These are phyloP conservation scores for Dichetophora obliterata DNA, from an alignment of 2,888 invertebrate genomes.

Conservation along the genomic window DNA sequence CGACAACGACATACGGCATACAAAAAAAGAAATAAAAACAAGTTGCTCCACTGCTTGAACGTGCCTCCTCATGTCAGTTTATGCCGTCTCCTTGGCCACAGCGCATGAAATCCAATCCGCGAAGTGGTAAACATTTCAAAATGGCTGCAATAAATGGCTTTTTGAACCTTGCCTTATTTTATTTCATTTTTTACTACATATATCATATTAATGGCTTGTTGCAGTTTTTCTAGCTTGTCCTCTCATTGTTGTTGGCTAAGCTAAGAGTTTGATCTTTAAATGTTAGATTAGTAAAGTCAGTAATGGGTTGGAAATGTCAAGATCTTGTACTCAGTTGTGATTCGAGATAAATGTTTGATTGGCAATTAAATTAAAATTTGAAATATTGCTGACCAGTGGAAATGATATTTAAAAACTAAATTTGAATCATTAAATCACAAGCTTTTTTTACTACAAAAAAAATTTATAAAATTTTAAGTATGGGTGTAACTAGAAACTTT, in stretches of 20 bases:
- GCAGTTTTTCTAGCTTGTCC: not conserved
- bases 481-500: no score
- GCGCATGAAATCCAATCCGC: slow-evolving; percentile 42
- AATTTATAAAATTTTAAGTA: no score
- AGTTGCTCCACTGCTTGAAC: slow-evolving; percentile 35
- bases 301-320: slow-evolving; percentile 1
- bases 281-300: not conserved
- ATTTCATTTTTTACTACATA: not conserved
- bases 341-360: not conserved
- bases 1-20: slow-evolving; percentile 20
- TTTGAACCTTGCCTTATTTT: slow-evolving; percentile 18
- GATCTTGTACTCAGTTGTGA: not conserved
- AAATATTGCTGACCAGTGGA: not conserved
- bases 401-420: no score
- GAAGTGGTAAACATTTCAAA: slow-evolving; percentile 49
- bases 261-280: slow-evolving; percentile 18
- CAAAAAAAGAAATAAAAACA: no score
- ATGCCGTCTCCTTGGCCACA: not conserved
- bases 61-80: not conserved
- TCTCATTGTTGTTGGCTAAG: not conserved
- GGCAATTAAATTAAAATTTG: not conserved
- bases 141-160: slow-evolving; percentile 46
- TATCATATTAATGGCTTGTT: slow-evolving; percentile 27
- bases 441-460: no score
- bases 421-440: no score